phyloP scores from a whole-genome alignment of 2,888 invertebrate genomes.

The Yponomeuta sedellus region DNA sequence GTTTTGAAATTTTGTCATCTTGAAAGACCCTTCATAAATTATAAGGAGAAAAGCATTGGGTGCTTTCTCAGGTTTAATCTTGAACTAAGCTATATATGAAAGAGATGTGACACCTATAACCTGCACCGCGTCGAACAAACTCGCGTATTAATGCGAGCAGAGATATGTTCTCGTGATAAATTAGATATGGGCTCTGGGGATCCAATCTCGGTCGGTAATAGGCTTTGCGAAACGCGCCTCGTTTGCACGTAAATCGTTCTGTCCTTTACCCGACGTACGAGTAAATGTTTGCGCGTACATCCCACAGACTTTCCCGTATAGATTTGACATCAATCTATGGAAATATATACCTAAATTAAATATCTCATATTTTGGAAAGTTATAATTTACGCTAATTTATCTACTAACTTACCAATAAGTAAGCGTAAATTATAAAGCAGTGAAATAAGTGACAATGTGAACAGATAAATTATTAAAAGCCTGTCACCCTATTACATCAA shows the following conservation, averaged over 20 bases:
- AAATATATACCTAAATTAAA: no score
- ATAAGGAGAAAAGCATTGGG: not conserved
- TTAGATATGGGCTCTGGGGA: constrained; percentile 57
- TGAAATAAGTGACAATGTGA: no score
- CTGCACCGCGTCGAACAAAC: constrained; percentile 23
- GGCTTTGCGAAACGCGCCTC: constrained; percentile 60
- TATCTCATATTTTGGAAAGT: no score
- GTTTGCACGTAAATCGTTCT: constrained; percentile 54
- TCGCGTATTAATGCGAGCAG: not conserved
- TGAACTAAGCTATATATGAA: constrained; percentile 12
- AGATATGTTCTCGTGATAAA: constrained; percentile 45
- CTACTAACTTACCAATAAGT: no score
- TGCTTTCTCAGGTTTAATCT: constrained; percentile 18
- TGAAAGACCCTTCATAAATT: not conserved
- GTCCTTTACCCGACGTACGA: constrained; percentile 35
- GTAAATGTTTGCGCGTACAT: constrained; percentile 17
- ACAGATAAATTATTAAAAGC: no score
- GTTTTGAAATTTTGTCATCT: not conserved
- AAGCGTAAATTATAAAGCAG: no score
- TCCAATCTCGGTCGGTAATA: constrained; percentile 59
- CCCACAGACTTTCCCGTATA: not conserved
- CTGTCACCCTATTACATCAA: no score
- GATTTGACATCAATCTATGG: no score
- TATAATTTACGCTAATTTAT: no score
- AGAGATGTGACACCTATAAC: constrained; percentile 43